A percentile compares a stretch with the other conserved stretches of the same genome.
Conservation (phyloP, 1,140 invertebrate species). For the Sesamia nonagrioides region DNA sequence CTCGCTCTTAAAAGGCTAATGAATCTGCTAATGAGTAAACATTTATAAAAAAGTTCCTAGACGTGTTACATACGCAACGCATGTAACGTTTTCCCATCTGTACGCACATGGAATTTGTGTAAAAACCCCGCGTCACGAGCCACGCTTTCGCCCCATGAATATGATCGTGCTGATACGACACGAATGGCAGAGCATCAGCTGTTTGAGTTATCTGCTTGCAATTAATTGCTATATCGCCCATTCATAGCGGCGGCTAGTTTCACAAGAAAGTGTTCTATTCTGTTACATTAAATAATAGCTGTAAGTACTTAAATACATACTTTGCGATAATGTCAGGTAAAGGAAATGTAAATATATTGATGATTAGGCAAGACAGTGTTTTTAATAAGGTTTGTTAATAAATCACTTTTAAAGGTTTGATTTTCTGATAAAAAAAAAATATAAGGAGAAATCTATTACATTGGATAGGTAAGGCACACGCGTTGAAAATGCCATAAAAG, state of each 20-base stretch:
- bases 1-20: constrained; percentile 7
- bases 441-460: background rate
- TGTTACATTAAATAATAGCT: constrained; percentile 42
- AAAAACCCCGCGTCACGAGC: constrained; percentile 53
- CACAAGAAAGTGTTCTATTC: constrained; percentile 61
- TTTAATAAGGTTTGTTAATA: background rate
- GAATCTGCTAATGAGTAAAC: constrained; percentile 20
- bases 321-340: background rate
- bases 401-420: background rate
- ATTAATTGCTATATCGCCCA: constrained; percentile 76
- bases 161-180: constrained; percentile 63
- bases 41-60: background rate
- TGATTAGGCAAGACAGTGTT: background rate
- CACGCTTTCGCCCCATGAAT: constrained; percentile 74
- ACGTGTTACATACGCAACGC: constrained; percentile 13
- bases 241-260: constrained; percentile 67
- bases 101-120: constrained; percentile 56
- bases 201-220: constrained; percentile 68
- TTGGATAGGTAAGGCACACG: background rate
- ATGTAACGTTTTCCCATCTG: constrained; percentile 39
- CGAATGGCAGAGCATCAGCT: constrained; percentile 74
- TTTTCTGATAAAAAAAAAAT: background rate
- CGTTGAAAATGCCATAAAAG: constrained; percentile 47
- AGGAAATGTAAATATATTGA: background rate
- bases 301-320: constrained; percentile 46